A percentile compares a stretch with the other conserved stretches of the same genome.
These are phyloP conservation scores for Alviniconcha marisindica DNA, from an alignment of 1,140 invertebrate genomes.

Conservation along the genomic window DNA sequence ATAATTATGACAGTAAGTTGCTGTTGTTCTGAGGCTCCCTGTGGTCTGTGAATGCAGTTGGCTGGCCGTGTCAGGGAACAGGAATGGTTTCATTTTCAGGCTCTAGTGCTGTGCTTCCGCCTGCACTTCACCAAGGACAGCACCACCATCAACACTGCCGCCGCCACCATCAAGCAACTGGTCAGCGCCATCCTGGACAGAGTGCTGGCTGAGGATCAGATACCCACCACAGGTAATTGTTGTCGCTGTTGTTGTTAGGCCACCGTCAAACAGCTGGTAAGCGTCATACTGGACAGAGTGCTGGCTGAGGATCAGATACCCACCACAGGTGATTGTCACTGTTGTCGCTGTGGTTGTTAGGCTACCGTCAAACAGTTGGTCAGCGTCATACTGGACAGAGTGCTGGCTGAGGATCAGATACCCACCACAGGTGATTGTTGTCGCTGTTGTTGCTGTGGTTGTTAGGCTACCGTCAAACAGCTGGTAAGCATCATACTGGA, in stretches of 20 bases:
- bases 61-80: no score
- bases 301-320: conserved; percentile 79
- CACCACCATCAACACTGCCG: conserved; percentile 96
- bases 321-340: conserved; percentile 52
- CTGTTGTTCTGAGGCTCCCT: no score
- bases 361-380: no score
- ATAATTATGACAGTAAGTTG: no score
- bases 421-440: conserved; percentile 62
- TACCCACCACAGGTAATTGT: conserved; percentile 59
- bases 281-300: conserved; percentile 96
- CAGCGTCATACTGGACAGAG: conserved; percentile 97
- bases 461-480: background rate
- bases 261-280: conserved; percentile 81
- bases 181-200: conserved; percentile 98
- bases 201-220: conserved; percentile 82
- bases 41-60: no score
- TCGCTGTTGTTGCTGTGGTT: background rate
- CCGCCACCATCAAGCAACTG: conserved; percentile 96
- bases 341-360: background rate
- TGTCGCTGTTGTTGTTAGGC: background rate
- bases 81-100: no score
- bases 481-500: conserved; percentile 97
- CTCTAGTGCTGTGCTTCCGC: conserved; percentile 95
- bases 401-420: conserved; percentile 81
- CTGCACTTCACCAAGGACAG: conserved; percentile 95